These are phyloP conservation scores for Athene cunicularia DNA, from an alignment of 2,113 vertebrate genomes.

Conservation along the genomic window DNA sequence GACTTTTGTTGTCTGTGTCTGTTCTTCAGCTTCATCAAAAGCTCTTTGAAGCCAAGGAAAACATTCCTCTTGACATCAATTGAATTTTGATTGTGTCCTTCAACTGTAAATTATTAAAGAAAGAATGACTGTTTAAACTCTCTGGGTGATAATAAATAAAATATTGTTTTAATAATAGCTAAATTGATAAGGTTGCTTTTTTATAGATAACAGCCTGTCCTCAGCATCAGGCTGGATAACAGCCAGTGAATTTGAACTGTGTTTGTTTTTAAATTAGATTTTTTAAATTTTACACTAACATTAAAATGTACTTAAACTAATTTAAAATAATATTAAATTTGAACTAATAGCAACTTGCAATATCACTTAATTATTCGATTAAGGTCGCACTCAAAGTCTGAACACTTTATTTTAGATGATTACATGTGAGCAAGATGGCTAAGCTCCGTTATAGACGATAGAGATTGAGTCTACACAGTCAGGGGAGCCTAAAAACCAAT, in stretches of 20 bases:
- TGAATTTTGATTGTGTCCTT: not conserved
- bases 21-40: not conserved
- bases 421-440: not conserved
- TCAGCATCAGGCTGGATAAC: not conserved
- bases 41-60: not conserved
- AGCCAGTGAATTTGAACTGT: not conserved
- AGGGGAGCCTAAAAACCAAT: not conserved
- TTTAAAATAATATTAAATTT: not conserved
- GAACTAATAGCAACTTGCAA: not conserved
- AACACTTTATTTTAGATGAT: not conserved
- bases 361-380: not conserved
- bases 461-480: not conserved
- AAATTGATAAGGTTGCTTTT: not conserved
- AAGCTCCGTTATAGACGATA: fast-evolving
- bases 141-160: not conserved
- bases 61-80: not conserved
- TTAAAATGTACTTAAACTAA: not conserved
- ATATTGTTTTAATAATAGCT: not conserved
- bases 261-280: not conserved
- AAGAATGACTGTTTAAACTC: not conserved
- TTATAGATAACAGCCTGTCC: not conserved
- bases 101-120: not conserved
- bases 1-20: not conserved
- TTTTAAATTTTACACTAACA: not conserved
- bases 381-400: not conserved